These are phyloP conservation scores for Ips nitidus DNA, from an alignment of 1,140 invertebrate genomes.

Conservation along the genomic window DNA sequence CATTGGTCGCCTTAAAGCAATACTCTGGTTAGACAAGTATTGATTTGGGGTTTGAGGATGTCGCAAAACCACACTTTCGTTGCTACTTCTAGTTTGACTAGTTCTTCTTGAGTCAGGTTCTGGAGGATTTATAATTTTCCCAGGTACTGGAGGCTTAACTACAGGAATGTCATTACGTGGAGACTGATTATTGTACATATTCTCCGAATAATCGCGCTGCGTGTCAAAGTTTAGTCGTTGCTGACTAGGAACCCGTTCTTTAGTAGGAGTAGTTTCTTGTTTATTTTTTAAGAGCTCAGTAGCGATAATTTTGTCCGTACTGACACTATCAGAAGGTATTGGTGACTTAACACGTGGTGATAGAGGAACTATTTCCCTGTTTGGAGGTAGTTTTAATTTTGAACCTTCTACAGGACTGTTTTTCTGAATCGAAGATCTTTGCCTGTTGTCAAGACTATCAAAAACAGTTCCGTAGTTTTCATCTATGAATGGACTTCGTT, in stretches of 20 bases:
- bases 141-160: constrained; percentile 22
- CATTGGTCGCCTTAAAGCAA: constrained; percentile 28
- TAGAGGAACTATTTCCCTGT: constrained; percentile 46
- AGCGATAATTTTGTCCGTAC: constrained; percentile 50
- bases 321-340: constrained; percentile 44
- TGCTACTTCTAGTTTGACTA: constrained; percentile 21
- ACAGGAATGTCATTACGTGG: constrained; percentile 8
- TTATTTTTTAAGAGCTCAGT: constrained; percentile 47
- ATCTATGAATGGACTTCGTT: constrained; percentile 22
- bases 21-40: constrained; percentile 17
- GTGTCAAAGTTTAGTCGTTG: constrained; percentile 34
- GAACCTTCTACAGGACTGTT: constrained; percentile 41
- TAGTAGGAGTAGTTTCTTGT: constrained; percentile 38
- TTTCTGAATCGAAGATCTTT: not conserved
- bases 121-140: not conserved
- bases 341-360: constrained; percentile 49
- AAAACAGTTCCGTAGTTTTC: constrained; percentile 47
- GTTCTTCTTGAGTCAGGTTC: constrained; percentile 1
- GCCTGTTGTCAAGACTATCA: constrained; percentile 38
- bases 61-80: constrained; percentile 7
- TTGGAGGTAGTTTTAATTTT: constrained; percentile 47
- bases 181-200: constrained; percentile 5
- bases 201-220: constrained; percentile 32
- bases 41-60: constrained; percentile 31
- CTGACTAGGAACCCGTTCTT: constrained; percentile 22